A percentile compares a stretch with the other conserved stretches of the same genome.
These are phyloP conservation scores for Drosophila leonis DNA, from an alignment of 2,888 invertebrate species.

Conservation along the genomic window DNA sequence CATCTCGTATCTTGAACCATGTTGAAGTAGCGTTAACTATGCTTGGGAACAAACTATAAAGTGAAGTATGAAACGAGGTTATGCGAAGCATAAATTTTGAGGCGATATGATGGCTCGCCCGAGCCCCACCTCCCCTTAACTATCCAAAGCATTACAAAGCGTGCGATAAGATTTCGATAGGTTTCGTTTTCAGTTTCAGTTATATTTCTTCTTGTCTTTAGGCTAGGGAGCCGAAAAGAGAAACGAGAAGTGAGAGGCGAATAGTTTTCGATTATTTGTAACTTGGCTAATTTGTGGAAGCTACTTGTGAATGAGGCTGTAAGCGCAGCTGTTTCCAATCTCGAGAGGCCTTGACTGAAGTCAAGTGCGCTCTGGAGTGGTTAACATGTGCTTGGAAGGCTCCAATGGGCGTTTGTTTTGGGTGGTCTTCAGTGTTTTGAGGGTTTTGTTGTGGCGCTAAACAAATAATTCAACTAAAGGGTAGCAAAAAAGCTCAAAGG, in stretches of 20 bases:
- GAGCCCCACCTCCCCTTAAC: neutral
- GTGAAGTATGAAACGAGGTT: constrained; percentile 68
- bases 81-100: constrained; percentile 69
- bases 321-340: constrained; percentile 37
- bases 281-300: constrained; percentile 57
- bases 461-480: constrained; percentile 18
- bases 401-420: constrained; percentile 9
- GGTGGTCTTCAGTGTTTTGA: constrained; percentile 38
- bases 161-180: constrained; percentile 70
- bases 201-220: neutral
- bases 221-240: neutral
- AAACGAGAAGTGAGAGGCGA: neutral
- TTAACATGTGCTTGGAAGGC: constrained; percentile 13
- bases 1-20: constrained; percentile 29
- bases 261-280: constrained; percentile 33
- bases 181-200: constrained; percentile 45
- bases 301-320: constrained; percentile 58
- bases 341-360: constrained; percentile 59
- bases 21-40: constrained; percentile 50
- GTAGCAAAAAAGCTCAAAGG: neutral
- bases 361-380: constrained; percentile 56
- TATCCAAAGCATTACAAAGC: constrained; percentile 13
- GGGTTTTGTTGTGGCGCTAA: constrained; percentile 46
- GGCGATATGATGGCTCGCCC: constrained; percentile 38
- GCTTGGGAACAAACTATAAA: constrained; percentile 68